Conservation (phyloP, 2,888 invertebrate genomes). For the Caenorhabditis sp. region DNA sequence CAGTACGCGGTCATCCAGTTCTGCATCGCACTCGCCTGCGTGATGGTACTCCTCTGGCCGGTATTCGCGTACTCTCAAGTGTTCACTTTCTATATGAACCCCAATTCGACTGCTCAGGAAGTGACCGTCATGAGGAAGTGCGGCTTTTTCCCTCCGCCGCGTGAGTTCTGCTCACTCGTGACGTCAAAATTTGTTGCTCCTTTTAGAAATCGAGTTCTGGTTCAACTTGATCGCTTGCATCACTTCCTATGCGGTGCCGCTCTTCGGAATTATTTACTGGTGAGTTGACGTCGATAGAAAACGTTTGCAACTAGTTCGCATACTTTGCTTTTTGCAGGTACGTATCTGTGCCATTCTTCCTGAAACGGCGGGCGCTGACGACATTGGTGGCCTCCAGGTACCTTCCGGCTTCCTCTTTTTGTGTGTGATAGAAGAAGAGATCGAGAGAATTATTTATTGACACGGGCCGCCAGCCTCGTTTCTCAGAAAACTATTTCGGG, state of each 20-base stretch:
- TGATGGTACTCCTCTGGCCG: conserved; percentile 76
- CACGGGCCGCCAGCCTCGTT: conserved; percentile 11
- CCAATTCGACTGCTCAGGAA: conserved; percentile 65
- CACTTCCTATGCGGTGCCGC: conserved; percentile 74
- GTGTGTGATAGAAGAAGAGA: conserved; percentile 3
- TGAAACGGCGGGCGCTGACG: conserved; percentile 71
- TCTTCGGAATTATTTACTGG: conserved; percentile 78
- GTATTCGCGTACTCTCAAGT: conserved; percentile 77
- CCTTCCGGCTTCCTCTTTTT: background rate
- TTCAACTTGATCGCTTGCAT: conserved; percentile 76
- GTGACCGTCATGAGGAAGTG: conserved; percentile 70
- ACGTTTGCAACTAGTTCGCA: background rate
- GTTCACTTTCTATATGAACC: conserved; percentile 71
- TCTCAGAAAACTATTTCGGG: conserved; percentile 15
- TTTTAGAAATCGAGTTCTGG: conserved; percentile 73
- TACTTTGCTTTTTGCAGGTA: conserved; percentile 62
- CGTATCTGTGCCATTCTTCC: conserved; percentile 77
- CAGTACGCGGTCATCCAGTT: conserved; percentile 74
- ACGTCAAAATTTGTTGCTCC: background rate
- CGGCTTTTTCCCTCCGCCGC: conserved; percentile 69
- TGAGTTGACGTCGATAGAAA: conserved; percentile 22
- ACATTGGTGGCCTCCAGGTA: conserved; percentile 70
- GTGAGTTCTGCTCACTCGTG: conserved; percentile 34
- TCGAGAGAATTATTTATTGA: conserved; percentile 37
- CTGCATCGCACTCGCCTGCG: conserved; percentile 65